These are phyloP conservation scores for Diploscapter pachys DNA, from an alignment of 1,140 invertebrate genomes.

Conservation along the genomic window DNA sequence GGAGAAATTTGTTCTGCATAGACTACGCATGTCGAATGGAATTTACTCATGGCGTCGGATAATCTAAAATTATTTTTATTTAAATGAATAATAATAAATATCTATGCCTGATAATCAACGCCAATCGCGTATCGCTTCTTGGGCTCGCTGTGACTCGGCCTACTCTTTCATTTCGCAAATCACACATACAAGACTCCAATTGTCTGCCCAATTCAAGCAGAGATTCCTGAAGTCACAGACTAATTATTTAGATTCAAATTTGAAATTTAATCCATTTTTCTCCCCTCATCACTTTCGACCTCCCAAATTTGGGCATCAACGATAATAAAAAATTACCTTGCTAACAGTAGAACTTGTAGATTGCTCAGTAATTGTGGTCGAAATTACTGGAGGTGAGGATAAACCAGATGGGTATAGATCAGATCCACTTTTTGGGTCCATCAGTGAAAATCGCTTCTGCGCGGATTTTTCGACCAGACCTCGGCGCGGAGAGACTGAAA, in stretches of 20 bases:
- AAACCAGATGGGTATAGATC: neutral
- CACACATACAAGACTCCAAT: conserved; percentile 45
- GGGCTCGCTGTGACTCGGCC: conserved; percentile 21
- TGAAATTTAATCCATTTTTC: too few species aligned
- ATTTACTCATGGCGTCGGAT: conserved; percentile 48
- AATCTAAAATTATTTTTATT: conserved; percentile 6
- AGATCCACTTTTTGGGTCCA: conserved; percentile 25
- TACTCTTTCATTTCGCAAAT: conserved; percentile 33
- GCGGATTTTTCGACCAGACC: conserved; percentile 6
- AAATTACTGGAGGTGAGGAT: neutral
- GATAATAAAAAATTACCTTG: conserved; percentile 21
- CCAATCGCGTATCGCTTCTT: conserved; percentile 11
- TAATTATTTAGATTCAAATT: too few species aligned
- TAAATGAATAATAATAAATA: too few species aligned
- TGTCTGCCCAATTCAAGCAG: conserved; percentile 43
- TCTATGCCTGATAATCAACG: conserved; percentile 43
- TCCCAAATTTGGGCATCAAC: too few species aligned
- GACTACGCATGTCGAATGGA: conserved; percentile 52
- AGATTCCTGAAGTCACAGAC: conserved; percentile 20
- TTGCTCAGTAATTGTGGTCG: conserved; percentile 5
- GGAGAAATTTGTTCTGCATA: conserved; percentile 58
- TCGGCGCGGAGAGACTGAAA: conserved; percentile 10
- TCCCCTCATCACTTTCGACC: too few species aligned
- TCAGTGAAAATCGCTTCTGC: conserved; percentile 35
- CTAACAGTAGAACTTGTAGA: conserved; percentile 37